phyloP scores from a whole-genome alignment of 2,797 vertebrate species.

The Takifugu ocellatus region DNA sequence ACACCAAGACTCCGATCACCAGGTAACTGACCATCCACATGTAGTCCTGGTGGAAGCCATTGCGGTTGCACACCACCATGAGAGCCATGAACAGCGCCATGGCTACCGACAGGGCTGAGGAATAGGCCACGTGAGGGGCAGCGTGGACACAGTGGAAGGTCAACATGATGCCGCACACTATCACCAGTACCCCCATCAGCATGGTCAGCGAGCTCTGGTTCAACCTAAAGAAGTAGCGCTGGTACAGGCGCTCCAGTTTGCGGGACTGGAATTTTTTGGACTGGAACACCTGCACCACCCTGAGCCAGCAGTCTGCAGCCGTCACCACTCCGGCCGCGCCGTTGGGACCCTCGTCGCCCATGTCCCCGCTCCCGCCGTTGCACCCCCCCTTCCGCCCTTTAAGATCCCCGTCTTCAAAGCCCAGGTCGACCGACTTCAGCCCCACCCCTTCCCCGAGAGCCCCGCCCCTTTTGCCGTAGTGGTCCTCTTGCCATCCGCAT shows the following conservation, averaged over 20 bases:
- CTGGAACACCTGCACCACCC: slow-evolving; percentile 86
- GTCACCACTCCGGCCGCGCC: slow-evolving; percentile 66
- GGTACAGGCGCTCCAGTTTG: slow-evolving; percentile 95
- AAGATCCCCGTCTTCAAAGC: slow-evolving; percentile 84
- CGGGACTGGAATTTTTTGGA: slow-evolving; percentile 94
- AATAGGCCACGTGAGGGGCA: slow-evolving; percentile 74
- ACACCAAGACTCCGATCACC: slow-evolving; percentile 85
- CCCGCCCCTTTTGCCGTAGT: slow-evolving; percentile 84
- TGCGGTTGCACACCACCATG: slow-evolving; percentile 93
- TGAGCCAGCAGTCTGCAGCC: slow-evolving; percentile 81
- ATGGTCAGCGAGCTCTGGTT: slow-evolving; percentile 97
- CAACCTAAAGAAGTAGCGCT: slow-evolving; percentile 96
- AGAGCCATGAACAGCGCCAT: slow-evolving; percentile 87
- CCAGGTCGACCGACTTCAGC: slow-evolving; percentile 84
- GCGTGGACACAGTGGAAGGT: slow-evolving; percentile 89
- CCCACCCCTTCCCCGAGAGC: slow-evolving; percentile 77
- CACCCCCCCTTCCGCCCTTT: slow-evolving; percentile 71
- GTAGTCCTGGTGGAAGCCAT: slow-evolving; percentile 95
- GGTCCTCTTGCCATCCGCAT: slow-evolving; percentile 94
- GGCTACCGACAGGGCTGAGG: slow-evolving; percentile 80
- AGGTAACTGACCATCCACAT: slow-evolving; percentile 97
- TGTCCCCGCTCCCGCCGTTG: slow-evolving; percentile 61
- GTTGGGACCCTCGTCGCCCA: slow-evolving; percentile 60
- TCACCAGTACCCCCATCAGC: slow-evolving; percentile 92
- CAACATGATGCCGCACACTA: slow-evolving; percentile 89